Percentiles rank a stretch among this genome's conserved stretches.
These are phyloP conservation scores for Agrotis clavis DNA, from an alignment of 2,888 invertebrate genomes.

Conservation along the genomic window DNA sequence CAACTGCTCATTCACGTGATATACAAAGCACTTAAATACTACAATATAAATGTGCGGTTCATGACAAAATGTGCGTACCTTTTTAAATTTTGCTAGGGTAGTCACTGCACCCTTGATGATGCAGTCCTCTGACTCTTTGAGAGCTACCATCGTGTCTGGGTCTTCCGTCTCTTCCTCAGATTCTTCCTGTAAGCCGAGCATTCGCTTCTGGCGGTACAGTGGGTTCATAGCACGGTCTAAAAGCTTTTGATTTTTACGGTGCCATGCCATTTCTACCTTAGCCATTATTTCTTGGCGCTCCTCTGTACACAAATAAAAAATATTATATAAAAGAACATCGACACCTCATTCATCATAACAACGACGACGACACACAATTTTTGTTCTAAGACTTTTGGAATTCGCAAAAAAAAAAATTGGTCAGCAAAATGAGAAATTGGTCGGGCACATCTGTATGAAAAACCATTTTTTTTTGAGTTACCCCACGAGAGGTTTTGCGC, in stretches of 20 bases:
- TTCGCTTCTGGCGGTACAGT: conserved; percentile 71
- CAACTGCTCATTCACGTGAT: not conserved
- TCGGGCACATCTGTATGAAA: no score
- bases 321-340: not conserved
- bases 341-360: not conserved
- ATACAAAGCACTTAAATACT: not conserved
- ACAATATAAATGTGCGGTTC: not conserved
- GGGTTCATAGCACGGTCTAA: conserved; percentile 79
- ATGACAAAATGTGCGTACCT: conserved; percentile 59
- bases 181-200: conserved; percentile 74
- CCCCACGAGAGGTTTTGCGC: no score
- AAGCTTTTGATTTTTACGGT: conserved; percentile 90
- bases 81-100: conserved; percentile 74
- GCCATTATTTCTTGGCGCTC: conserved; percentile 94
- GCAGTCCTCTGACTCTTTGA: conserved; percentile 94
- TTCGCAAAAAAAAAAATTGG: no score
- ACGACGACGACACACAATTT: no score
- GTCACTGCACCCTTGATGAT: conserved; percentile 88
- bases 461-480: no score
- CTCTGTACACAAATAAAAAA: conserved; percentile 79
- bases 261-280: conserved; percentile 95
- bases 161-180: conserved; percentile 85
- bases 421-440: no score
- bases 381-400: no score
- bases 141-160: conserved; percentile 78